Conservation (phyloP, 2,797 vertebrate genomes). For the Enteromius viviparus region DNA sequence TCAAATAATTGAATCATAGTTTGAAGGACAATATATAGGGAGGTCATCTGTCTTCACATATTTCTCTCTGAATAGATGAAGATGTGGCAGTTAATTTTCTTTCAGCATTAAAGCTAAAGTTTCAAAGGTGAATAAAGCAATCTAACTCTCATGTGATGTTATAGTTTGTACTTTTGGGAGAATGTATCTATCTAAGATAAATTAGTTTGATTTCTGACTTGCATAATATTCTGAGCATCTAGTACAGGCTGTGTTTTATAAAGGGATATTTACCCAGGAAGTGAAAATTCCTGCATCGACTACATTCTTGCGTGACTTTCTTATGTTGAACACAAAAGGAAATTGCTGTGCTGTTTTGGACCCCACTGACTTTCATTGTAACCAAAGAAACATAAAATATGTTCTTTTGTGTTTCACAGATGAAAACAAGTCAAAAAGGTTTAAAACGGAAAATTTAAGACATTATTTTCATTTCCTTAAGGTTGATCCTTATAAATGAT, state of each 20-base stretch:
- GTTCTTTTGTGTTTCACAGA: background rate
- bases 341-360: background rate
- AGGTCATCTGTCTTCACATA: conserved; percentile 10
- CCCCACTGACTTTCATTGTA: background rate
- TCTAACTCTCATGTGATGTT: background rate
- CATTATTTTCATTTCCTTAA: background rate
- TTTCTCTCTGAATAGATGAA: conserved; percentile 9
- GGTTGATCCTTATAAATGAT: background rate
- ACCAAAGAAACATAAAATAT: background rate
- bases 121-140: conserved; percentile 1
- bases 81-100: background rate
- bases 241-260: background rate
- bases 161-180: background rate
- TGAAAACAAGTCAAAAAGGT: background rate
- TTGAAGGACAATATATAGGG: background rate
- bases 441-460: background rate
- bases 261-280: background rate
- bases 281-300: background rate
- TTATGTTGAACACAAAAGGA: background rate
- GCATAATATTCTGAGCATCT: background rate
- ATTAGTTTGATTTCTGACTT: background rate
- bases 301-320: background rate
- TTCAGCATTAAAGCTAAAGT: background rate
- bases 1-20: background rate
- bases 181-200: background rate